Base-by-base conservation (phyloP, 2,888 invertebrate species). In the Melolontha melolontha region DNA sequence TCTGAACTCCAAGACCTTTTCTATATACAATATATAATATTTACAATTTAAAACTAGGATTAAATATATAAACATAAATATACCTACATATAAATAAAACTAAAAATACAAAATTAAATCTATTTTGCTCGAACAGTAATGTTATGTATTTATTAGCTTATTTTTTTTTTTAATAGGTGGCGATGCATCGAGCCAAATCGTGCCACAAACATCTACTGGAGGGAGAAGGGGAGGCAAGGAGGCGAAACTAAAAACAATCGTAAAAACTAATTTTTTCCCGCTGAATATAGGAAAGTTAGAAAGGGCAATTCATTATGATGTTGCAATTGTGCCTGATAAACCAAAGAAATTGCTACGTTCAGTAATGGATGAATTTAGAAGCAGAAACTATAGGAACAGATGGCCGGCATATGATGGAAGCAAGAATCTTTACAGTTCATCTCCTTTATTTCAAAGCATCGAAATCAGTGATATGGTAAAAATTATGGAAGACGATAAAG, bases 231-330 rank as follows among this genome's bases (percentile, higher is more conserved):
- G 78, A 7, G 86, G 86, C 8, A 83, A 76, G 0, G 1, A 6
- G n/a, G 87, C 89, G 0, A 80, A 81, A 5, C 40, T 16, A 39
- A 79, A 78, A 17, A 72, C 57, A 2, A 77, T 59, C 34, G 83
- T 91, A 0, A 79, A 87, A 39, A 87, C 89, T 0, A 94, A 94
- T 76, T 91, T 92, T 80, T 80, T 93, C 57, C 80, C 84, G 16
- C 83, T 93, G 71, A 64, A 71, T 29, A 34, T 78, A n/a, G 82
- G 85, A 68, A 84, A 87, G 49, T 82, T 86, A 5, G 71, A 78
- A 5, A 74, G 73, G 0, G 86, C 87, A 0, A 82, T 86, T 77
- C 97, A 98, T 77, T 98, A 98, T 80, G 97, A 98, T 76, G 91
- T 96, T 0, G 85, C 82, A 0, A 86, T 93, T 40, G 84, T 79